Base-by-base conservation (phyloP, 2,888 invertebrate genomes). In the Perithous albicinctus region DNA sequence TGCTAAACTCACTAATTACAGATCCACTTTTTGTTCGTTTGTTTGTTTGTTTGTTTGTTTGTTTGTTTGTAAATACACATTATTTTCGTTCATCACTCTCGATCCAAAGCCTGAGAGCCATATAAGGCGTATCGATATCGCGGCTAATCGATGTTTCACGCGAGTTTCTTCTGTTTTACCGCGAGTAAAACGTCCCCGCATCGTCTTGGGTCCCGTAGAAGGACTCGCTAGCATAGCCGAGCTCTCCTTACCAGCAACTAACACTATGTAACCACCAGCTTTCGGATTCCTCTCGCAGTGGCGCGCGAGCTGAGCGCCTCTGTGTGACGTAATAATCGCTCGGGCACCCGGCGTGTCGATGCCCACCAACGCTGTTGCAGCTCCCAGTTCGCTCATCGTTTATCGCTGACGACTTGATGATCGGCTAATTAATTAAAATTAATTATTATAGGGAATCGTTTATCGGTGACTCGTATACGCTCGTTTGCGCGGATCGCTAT, bases 391-490 rank as follows among this genome's bases (percentile, higher is more conserved):
- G 85, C 69, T 69, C 84, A 72, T 79, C 80, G 66, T 82, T 86
- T 87, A 84, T 85, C 82, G 70, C 77, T 73, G 74, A 69, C 77
- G 78, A 81, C 78, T 67, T 43, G 74, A 81, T 64, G 73, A 81
- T 81, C 69, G 87, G 87, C 86, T 88, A 88, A 89, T 89, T 89
- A 89, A 87, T 89, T 85, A 84, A 84, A 84, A 86, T 84, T 85
- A 85, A 82, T 88, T 86, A 89, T 86, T 86, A 80, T 79, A 67
- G 85, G 74, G 84, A 84, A 84, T 82, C 83, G 84, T 67, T 85
- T 83, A 69, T 81, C 82, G 85, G 66, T 66, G 43, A 54, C 64
- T 64, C 38, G n/a, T 32, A 29, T 51, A 38, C 63, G 54, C 79
- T 69, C 84, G 67, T 80, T 77, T 69, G 75, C 64, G 54, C 67